These are phyloP conservation scores for Nymphicus hollandicus DNA, from an alignment of 2,113 vertebrate genomes.

Conservation along the genomic window DNA sequence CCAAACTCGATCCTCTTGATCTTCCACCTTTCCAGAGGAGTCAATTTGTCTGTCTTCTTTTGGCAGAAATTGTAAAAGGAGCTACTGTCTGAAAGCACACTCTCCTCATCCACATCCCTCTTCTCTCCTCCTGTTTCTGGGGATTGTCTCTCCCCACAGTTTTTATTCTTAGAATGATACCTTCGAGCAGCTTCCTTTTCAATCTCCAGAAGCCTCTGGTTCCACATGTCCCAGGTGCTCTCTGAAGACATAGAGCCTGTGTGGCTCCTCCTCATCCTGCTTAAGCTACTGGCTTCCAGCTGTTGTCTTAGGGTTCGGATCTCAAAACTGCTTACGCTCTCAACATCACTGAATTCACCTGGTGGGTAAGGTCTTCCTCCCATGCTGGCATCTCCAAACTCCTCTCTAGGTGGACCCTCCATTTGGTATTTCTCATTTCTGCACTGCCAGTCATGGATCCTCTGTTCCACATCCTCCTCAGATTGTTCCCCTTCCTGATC, in stretches of 20 bases:
- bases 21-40: conserved; percentile 91
- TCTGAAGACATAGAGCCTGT: conserved; percentile 77
- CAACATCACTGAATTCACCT: conserved; percentile 68
- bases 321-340: conserved; percentile 85
- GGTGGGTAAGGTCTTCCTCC: background rate
- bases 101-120: conserved; percentile 80
- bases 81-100: conserved; percentile 82
- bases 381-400: conserved; percentile 37
- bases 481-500: conserved; percentile 37
- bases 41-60: conserved; percentile 89
- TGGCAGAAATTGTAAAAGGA: conserved; percentile 94
- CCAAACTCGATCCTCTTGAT: conserved; percentile 95
- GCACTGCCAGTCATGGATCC: conserved; percentile 88
- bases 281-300: conserved; percentile 56
- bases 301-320: conserved; percentile 77
- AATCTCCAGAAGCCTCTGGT: conserved; percentile 85
- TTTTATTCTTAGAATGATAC: conserved; percentile 61
- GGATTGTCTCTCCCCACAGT: background rate
- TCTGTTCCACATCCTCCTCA: conserved; percentile 72
- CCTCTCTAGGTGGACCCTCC: conserved; percentile 72
- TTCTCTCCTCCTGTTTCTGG: conserved; percentile 20
- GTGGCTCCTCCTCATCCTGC: conserved; percentile 29
- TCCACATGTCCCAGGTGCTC: conserved; percentile 88
- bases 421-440: conserved; percentile 86
- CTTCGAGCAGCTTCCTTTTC: conserved; percentile 82